Percentiles rank a stretch among this genome's conserved stretches.
These are phyloP conservation scores for Eurystomus glaucurus DNA, from an alignment of 2,797 vertebrate species.

Conservation along the genomic window DNA sequence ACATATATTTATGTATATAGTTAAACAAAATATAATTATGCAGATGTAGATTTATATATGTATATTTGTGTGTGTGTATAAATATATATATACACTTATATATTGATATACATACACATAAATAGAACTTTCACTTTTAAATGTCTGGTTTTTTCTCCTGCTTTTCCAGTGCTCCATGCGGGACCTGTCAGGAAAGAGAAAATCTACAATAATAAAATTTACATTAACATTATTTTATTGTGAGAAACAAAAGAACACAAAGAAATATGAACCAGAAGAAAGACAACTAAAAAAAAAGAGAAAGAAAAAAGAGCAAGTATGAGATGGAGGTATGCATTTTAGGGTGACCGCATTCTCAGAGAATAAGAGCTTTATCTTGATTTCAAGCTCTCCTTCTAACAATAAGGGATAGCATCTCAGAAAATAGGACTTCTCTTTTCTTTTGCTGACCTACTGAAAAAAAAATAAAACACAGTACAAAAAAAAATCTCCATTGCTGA, in stretches of 20 bases:
- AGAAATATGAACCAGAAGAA: neutral
- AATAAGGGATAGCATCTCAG: slow-evolving; percentile 50
- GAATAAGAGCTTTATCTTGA: slow-evolving; percentile 55
- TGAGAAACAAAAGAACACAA: rapidly evolving
- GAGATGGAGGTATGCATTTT: neutral
- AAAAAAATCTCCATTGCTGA: slow-evolving; percentile 37
- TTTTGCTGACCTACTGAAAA: slow-evolving; percentile 62
- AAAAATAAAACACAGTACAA: neutral
- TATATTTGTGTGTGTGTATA: rapidly evolving
- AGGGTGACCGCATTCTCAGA: slow-evolving; percentile 10
- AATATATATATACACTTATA: rapidly evolving
- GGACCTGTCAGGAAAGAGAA: neutral
- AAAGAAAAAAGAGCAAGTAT: neutral
- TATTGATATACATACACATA: neutral
- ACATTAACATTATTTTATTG: slow-evolving; percentile 5
- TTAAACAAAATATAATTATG: neutral
- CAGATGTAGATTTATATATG: neutral
- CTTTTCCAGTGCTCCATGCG: neutral
- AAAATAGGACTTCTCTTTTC: slow-evolving; percentile 40
- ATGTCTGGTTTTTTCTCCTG: neutral
- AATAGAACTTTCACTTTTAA: neutral
- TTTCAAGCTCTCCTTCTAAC: slow-evolving; percentile 53
- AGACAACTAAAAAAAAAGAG: rapidly evolving
- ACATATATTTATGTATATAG: neutral
- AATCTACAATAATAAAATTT: neutral